These are phyloP conservation scores for Molossus molossus DNA, from an alignment of 2,797 vertebrate species.

Conservation along the genomic window DNA sequence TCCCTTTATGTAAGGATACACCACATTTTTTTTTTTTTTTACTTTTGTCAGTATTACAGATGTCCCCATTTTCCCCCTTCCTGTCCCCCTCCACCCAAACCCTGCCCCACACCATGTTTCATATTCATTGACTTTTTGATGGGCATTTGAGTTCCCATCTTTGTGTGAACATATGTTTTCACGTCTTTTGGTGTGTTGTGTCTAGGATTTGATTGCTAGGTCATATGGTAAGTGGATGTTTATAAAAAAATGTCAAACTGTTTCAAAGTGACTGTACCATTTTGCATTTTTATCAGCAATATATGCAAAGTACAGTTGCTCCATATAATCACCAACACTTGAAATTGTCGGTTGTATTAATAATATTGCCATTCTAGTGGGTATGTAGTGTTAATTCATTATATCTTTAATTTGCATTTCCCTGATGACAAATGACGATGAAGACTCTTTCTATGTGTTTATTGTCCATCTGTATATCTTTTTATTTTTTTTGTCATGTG, in stretches of 20 bases:
- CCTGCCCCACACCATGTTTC: too few relatives aligned
- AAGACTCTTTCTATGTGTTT: background rate
- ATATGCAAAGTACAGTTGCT: too few relatives aligned
- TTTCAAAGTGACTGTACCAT: background rate
- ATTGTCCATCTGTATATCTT: background rate
- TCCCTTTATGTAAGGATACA: background rate
- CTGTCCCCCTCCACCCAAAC: too few relatives aligned
- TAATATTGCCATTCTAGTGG: background rate
- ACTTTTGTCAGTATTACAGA: too few relatives aligned
- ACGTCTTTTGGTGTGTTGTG: background rate
- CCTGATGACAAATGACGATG: background rate
- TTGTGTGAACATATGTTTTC: background rate
- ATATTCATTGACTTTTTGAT: background rate
- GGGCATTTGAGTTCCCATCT: background rate
- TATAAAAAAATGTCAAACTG: background rate
- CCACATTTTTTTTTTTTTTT: background rate
- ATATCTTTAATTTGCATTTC: constrained; percentile 13
- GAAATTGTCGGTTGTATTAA: background rate
- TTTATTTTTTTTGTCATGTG: background rate
- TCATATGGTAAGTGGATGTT: background rate
- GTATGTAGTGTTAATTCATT: background rate
- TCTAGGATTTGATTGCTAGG: background rate
- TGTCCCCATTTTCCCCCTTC: too few relatives aligned
- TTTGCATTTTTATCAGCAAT: constrained; percentile 11
- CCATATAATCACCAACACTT: background rate